Conservation (phyloP, 2,797 vertebrate species). For the Myripristis jacobus region DNA sequence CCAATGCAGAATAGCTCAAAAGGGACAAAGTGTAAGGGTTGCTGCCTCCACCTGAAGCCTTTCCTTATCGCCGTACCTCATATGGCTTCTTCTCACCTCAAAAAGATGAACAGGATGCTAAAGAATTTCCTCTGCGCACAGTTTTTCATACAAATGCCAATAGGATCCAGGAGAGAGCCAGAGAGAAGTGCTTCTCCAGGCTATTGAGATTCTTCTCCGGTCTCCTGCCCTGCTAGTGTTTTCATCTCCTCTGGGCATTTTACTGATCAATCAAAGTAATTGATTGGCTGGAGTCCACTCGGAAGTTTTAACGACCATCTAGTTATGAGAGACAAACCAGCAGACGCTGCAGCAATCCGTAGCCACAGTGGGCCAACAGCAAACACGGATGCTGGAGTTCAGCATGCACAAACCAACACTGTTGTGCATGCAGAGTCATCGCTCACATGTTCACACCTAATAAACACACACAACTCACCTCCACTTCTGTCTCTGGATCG, state of each 20-base stretch:
- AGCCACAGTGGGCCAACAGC: slow-evolving; percentile 21
- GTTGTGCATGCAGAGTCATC: slow-evolving; percentile 33
- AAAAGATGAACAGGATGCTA: slow-evolving; percentile 69
- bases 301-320: slow-evolving; percentile 65
- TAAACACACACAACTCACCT: slow-evolving; percentile 31
- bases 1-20: slow-evolving; percentile 51
- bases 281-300: slow-evolving; percentile 69
- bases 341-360: slow-evolving; percentile 50
- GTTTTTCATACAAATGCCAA: slow-evolving; percentile 75
- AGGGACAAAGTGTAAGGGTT: slow-evolving; percentile 45
- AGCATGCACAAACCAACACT: slow-evolving; percentile 13
- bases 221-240: slow-evolving; percentile 42
- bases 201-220: slow-evolving; percentile 61
- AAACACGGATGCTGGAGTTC: slow-evolving; percentile 26
- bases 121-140: slow-evolving; percentile 65
- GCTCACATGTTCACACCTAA: slow-evolving; percentile 31
- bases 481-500: slow-evolving; percentile 17
- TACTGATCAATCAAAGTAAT: slow-evolving; percentile 75
- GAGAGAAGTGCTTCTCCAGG: slow-evolving; percentile 57
- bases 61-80: slow-evolving; percentile 73
- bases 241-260: slow-evolving; percentile 62
- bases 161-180: slow-evolving; percentile 57
- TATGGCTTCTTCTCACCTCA: slow-evolving; percentile 64
- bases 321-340: slow-evolving; percentile 55
- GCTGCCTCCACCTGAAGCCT: slow-evolving; percentile 49